Evolutionary conservation across 2,888 invertebrate genomes (phyloP).

Genomic region (Perithous albicinctus): DNA sequence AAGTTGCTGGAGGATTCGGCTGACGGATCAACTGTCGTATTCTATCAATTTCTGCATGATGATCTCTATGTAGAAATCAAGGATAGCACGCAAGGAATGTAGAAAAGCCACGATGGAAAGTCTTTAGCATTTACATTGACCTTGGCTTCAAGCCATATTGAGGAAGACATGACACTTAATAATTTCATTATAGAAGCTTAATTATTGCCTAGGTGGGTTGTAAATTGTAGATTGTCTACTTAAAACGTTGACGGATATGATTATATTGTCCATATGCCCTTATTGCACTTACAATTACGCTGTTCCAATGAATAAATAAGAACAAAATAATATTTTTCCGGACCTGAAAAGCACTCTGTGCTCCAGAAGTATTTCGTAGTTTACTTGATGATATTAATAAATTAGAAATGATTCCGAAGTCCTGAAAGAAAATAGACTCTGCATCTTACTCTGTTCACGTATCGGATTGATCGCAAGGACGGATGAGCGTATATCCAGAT

Average conservation of each 20-base stretch:
- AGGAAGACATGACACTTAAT: not conserved
- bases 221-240: not conserved
- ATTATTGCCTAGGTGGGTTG: not conserved
- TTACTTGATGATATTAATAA: no score
- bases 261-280: not conserved
- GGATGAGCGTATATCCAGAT: constrained; percentile 27
- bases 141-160: not conserved
- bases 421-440: not conserved
- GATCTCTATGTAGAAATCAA: not conserved
- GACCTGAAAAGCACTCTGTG: not conserved
- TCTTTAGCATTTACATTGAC: not conserved
- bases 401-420: not conserved
- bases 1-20: no score
- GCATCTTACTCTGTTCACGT: constrained; percentile 11
- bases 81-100: not conserved
- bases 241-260: not conserved
- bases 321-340: not conserved
- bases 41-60: not conserved
- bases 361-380: not conserved
- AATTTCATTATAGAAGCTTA: not conserved
- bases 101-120: not conserved
- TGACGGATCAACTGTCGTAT: not conserved
- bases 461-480: constrained; percentile 7
- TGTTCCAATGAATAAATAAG: not conserved
- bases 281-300: not conserved